Percentiles rank a stretch among this genome's conserved stretches.
These are phyloP conservation scores for Heterodera carotae DNA, from an alignment of 1,140 invertebrate genomes.

Conservation along the genomic window DNA sequence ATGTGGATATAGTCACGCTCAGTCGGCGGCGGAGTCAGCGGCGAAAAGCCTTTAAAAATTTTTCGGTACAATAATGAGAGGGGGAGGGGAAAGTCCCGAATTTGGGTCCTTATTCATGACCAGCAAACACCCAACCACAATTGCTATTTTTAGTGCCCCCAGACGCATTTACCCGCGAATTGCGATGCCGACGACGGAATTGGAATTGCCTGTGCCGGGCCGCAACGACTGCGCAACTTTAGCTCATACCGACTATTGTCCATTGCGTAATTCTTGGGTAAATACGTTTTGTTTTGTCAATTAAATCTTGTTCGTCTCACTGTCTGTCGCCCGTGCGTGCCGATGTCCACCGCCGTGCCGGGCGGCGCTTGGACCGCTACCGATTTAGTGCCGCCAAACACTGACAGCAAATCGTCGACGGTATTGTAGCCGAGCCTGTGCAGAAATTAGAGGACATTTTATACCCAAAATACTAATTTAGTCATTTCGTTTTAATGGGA, in stretches of 20 bases:
- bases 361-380: slow-evolving; percentile 44
- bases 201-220: slow-evolving; percentile 33
- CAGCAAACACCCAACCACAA: too few species aligned
- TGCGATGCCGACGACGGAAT: slow-evolving; percentile 20
- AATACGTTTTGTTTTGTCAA: neutral
- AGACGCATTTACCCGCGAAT: slow-evolving; percentile 19
- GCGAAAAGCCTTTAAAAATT: slow-evolving; percentile 29
- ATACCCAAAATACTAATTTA: too few species aligned
- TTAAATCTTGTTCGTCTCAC: neutral
- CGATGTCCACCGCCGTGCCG: slow-evolving; percentile 35
- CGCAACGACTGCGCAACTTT: slow-evolving; percentile 38
- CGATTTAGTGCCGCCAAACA: slow-evolving; percentile 28
- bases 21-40: slow-evolving; percentile 40
- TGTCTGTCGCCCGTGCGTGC: slow-evolving; percentile 13
- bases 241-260: slow-evolving; percentile 32
- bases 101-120: too few species aligned
- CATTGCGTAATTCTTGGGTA: too few species aligned
- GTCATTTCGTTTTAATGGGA: too few species aligned
- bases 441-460: too few species aligned
- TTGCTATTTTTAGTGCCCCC: too few species aligned
- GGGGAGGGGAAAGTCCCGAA: too few species aligned
- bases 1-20: slow-evolving; percentile 43
- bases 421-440: slow-evolving; percentile 35
- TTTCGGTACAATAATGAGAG: too few species aligned
- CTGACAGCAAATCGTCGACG: slow-evolving; percentile 38